A percentile compares a stretch with the other conserved stretches of the same genome.
Conservation (phyloP, 2,113 vertebrate genomes). For the Catharus bicknelli region DNA sequence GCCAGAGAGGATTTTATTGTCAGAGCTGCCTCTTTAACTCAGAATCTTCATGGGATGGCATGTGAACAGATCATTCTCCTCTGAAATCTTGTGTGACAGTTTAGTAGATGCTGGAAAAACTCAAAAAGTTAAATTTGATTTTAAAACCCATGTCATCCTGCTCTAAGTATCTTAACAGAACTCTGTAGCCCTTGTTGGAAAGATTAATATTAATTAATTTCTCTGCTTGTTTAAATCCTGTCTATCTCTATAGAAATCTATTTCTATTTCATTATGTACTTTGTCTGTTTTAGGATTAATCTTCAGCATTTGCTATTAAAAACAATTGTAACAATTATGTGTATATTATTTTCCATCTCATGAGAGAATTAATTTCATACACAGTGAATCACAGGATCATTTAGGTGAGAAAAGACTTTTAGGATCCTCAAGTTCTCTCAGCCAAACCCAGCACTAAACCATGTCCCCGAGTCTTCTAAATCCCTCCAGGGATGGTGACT, state of each 20-base stretch:
- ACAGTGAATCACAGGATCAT: not conserved
- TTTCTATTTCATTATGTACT: too few relatives aligned
- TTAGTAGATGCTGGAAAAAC: not conserved
- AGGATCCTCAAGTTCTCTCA: not conserved
- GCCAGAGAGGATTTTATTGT: not conserved
- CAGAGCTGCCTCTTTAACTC: not conserved
- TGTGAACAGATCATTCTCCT: not conserved
- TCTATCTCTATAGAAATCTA: not conserved
- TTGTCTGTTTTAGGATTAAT: not conserved
- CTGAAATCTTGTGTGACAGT: not conserved
- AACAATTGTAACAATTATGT: not conserved
- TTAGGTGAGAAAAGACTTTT: not conserved
- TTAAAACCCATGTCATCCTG: not conserved
- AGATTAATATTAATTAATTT: not conserved
- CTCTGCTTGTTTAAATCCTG: not conserved
- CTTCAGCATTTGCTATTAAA: not conserved
- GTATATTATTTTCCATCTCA: not conserved
- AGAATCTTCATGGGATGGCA: not conserved
- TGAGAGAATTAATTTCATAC: not conserved
- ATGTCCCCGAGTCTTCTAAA: not conserved
- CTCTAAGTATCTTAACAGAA: not conserved
- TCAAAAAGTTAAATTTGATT: not conserved
- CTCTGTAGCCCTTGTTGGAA: not conserved
- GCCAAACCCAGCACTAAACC: not conserved
- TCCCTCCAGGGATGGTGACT: not conserved